phyloP scores from a whole-genome alignment of 2,888 invertebrate species.

The Melangyna quadrimaculata region DNA sequence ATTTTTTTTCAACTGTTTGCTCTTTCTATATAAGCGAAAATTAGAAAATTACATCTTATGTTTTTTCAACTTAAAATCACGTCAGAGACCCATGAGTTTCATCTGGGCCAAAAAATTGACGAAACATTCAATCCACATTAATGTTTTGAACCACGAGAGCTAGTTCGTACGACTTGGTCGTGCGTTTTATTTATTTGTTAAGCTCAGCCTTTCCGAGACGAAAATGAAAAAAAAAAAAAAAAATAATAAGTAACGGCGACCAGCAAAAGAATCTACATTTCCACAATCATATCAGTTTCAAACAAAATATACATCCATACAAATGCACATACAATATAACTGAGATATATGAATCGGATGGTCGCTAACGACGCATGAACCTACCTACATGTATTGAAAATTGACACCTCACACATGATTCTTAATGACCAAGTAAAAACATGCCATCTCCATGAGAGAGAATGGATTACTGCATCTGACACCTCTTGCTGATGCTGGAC shows the following conservation, averaged over 20 bases:
- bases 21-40: no score
- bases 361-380: background rate
- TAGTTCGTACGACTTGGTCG: no score
- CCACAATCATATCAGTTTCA: conserved; percentile 19
- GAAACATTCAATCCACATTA: no score
- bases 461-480: conserved; percentile 42
- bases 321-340: background rate
- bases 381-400: background rate
- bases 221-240: background rate
- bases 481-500: conserved; percentile 32
- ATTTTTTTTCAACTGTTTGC: no score
- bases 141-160: no score
- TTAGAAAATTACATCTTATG: no score
- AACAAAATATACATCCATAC: background rate
- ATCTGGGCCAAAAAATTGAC: no score
- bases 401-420: conserved; percentile 14
- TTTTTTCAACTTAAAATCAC: no score
- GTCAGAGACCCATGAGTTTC: no score
- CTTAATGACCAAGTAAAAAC: conserved; percentile 23
- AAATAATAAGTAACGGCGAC: background rate
- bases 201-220: background rate
- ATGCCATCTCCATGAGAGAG: conserved; percentile 17
- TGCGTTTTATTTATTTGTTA: background rate
- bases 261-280: background rate
- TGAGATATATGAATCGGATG: background rate